phyloP scores from a whole-genome alignment of 1,140 invertebrate genomes.

The Akabosia matsudoensis region DNA sequence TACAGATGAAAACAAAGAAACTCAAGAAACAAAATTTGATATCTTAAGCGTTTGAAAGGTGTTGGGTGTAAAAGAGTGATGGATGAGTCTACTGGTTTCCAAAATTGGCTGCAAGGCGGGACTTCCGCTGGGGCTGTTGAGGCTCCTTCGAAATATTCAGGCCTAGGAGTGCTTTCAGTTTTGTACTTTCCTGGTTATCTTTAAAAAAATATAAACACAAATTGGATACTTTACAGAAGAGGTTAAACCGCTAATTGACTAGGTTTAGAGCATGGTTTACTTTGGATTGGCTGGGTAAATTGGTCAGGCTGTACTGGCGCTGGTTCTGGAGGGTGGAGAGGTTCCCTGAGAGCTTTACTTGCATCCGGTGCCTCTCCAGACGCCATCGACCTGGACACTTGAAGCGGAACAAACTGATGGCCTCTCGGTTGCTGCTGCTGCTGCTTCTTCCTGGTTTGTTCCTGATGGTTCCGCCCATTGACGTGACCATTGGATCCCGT shows the following conservation, averaged over 20 bases:
- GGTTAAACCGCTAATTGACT: no score
- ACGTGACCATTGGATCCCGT: neutral
- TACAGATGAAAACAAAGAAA: no score
- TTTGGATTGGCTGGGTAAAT: neutral
- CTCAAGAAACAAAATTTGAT: no score
- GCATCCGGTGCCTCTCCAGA: neutral
- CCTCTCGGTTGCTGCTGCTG: neutral
- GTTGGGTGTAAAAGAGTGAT: neutral
- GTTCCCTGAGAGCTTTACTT: neutral
- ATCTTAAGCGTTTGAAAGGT: no score
- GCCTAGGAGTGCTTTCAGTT: constrained; percentile 1
- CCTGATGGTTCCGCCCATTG: neutral
- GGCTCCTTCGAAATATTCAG: neutral
- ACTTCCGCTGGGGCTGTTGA: constrained; percentile 7
- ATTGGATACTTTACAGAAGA: no score
- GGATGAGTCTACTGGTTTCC: neutral
- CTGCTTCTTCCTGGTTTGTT: neutral
- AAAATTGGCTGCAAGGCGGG: constrained; percentile 3
- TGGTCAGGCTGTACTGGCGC: neutral
- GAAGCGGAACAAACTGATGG: constrained; percentile 20
- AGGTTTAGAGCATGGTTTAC: no score
- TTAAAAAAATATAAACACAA: no score
- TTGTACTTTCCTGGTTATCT: neutral
- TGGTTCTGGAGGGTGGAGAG: neutral
- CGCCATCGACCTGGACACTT: constrained; percentile 25